Evolutionary conservation across 2,888 invertebrate species (phyloP), one percentile per base, ranked within the genome.

Genomic region (Chloromyia formosa): DNA sequence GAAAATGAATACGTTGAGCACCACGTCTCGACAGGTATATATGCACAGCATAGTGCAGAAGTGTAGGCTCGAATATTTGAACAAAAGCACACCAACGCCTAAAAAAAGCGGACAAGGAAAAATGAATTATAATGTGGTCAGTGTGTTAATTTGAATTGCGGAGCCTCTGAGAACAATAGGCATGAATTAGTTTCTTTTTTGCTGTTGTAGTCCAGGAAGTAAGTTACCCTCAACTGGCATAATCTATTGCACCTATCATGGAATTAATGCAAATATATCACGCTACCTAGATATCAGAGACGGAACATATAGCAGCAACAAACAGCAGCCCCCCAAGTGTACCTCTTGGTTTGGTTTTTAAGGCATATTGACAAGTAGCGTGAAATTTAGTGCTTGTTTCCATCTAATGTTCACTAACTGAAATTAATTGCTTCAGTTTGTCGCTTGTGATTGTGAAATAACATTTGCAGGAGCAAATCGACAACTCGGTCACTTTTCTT

Each of bases 71-170:
- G n/a, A n/a, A n/a, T n/a, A n/a, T n/a, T n/a, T n/a, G n/a, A n/a
- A n/a, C n/a, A n/a, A n/a, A n/a, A n/a, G n/a, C n/a, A n/a, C n/a
- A n/a, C n/a, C n/a, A n/a, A n/a, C n/a, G n/a, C n/a, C n/a, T n/a
- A n/a, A n/a, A n/a, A n/a, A n/a, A 12, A 49, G 16, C 10, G 49
- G 12, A 58, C 2, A 58, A 58, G 3, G 35, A 14, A 20, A 66
- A 27, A 71, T 71, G 42, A 56, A 71, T 71, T 56, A 69, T 69
- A 71, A 71, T 71, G 56, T 71, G 58, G 71, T 71, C 42, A 71
- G 71, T 22, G 71, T 71, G 71, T 71, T 71, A 71, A 71, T 58
- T 58, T 56, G 12, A 54, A 35, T 35, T 56, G 27, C 27, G 7
- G 27, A 20, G 14, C 18, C 56, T 18, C 22, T 56, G 18, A 22